Conservation (phyloP, 2,113 vertebrate species). For the Anser cygnoides region DNA sequence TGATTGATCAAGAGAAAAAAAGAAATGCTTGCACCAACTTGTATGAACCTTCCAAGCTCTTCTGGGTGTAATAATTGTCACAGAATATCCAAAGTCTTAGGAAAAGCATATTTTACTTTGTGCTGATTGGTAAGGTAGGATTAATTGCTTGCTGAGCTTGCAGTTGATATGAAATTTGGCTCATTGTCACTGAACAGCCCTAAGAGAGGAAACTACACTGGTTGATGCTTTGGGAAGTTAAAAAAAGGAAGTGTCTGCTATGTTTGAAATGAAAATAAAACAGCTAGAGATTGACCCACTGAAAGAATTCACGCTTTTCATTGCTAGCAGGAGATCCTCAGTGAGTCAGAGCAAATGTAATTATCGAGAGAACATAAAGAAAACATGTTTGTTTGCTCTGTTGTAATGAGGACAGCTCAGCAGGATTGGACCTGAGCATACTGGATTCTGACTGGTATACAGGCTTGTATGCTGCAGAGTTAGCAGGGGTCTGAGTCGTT, state of each 20-base stretch:
- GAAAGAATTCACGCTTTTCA: slow-evolving; percentile 17
- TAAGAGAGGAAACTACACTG: neutral
- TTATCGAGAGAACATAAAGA: slow-evolving; percentile 39
- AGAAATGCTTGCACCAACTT: neutral
- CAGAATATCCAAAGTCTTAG: neutral
- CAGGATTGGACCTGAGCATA: slow-evolving; percentile 8
- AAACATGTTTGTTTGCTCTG: slow-evolving; percentile 28
- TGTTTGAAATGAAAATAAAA: slow-evolving; percentile 43
- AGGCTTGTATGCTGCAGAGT: neutral
- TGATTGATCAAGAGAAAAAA: neutral
- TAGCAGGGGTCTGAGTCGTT: neutral
- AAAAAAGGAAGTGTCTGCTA: neutral
- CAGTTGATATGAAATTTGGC: slow-evolving; percentile 10
- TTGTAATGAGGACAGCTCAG: slow-evolving; percentile 53
- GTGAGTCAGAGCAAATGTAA: slow-evolving; percentile 47
- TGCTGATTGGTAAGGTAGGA: neutral
- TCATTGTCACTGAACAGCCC: neutral
- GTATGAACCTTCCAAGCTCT: neutral
- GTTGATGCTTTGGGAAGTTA: slow-evolving; percentile 38
- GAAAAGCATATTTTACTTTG: neutral
- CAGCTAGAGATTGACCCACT: slow-evolving; percentile 43
- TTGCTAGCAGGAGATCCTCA: slow-evolving; percentile 41
- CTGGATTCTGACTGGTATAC: neutral
- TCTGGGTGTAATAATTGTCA: neutral
- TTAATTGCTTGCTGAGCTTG: slow-evolving; percentile 10